Conservation (phyloP, 2,888 invertebrate species). For the Volucella zonaria region DNA sequence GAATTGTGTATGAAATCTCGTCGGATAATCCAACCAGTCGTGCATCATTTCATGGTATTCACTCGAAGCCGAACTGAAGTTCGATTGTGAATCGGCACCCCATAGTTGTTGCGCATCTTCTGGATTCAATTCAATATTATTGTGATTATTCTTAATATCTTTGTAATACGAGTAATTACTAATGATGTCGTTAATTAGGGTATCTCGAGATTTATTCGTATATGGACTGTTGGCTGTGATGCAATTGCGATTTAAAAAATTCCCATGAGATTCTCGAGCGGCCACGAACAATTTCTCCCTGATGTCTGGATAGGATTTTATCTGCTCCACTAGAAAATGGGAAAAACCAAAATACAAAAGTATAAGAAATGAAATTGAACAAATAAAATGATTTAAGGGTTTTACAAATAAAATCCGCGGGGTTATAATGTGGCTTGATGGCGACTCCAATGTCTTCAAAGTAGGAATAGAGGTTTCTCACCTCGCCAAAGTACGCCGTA, state of each 20-base stretch:
- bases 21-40: conserved; percentile 88
- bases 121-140: conserved; percentile 71
- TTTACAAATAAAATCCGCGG: conserved; percentile 92
- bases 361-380: not conserved
- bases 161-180: conserved; percentile 78
- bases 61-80: conserved; percentile 86
- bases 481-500: conserved; percentile 90
- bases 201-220: conserved; percentile 78
- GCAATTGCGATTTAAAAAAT: conserved; percentile 80
- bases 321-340: conserved; percentile 87
- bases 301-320: conserved; percentile 87
- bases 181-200: conserved; percentile 79
- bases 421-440: conserved; percentile 90
- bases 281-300: conserved; percentile 87
- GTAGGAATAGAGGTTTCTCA: conserved; percentile 88
- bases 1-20: conserved; percentile 91
- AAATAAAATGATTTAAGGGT: not conserved
- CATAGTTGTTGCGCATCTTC: conserved; percentile 86
- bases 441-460: conserved; percentile 88
- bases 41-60: conserved; percentile 84
- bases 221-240: conserved; percentile 74
- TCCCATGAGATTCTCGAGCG: conserved; percentile 85
- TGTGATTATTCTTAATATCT: conserved; percentile 75
- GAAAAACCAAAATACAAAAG: conserved; percentile 35
- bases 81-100: conserved; percentile 87